phyloP scores from a whole-genome alignment of 2,888 invertebrate species.

The Carterocephalus palaemon region DNA sequence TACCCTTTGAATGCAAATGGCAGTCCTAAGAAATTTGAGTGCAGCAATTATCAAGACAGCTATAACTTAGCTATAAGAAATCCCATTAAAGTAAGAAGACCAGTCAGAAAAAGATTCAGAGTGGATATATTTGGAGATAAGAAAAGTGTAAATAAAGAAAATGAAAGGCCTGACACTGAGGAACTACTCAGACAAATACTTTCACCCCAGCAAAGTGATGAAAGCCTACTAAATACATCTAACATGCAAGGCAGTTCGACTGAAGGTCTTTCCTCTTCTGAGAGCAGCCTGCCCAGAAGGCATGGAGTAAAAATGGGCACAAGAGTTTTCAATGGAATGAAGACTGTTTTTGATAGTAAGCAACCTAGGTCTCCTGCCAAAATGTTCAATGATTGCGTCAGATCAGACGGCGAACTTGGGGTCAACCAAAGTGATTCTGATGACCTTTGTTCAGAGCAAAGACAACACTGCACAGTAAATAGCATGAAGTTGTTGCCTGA shows the following conservation, averaged over 20 bases:
- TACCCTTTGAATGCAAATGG: constrained; percentile 65
- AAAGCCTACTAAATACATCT: constrained; percentile 42
- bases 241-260: constrained; percentile 58
- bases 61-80: constrained; percentile 74
- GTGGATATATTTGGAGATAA: constrained; percentile 72
- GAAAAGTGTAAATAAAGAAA: constrained; percentile 83
- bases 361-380: constrained; percentile 47
- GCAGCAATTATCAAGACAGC: constrained; percentile 74
- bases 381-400: constrained; percentile 45
- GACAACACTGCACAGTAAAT: constrained; percentile 71
- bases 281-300: constrained; percentile 76
- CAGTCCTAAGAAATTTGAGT: constrained; percentile 52
- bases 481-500: constrained; percentile 73
- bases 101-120: constrained; percentile 74
- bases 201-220: constrained; percentile 55
- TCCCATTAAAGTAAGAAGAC: constrained; percentile 56
- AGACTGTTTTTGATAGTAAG: constrained; percentile 47
- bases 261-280: constrained; percentile 71
- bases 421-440: constrained; percentile 72
- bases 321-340: constrained; percentile 79
- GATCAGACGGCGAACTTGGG: constrained; percentile 60
- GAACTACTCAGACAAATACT: constrained; percentile 61
- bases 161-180: constrained; percentile 80
- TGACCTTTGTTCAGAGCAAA: constrained; percentile 65
- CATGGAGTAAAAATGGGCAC: constrained; percentile 87